phyloP scores from a whole-genome alignment of 2,888 invertebrate genomes.

The Balanococcus diminutus region DNA sequence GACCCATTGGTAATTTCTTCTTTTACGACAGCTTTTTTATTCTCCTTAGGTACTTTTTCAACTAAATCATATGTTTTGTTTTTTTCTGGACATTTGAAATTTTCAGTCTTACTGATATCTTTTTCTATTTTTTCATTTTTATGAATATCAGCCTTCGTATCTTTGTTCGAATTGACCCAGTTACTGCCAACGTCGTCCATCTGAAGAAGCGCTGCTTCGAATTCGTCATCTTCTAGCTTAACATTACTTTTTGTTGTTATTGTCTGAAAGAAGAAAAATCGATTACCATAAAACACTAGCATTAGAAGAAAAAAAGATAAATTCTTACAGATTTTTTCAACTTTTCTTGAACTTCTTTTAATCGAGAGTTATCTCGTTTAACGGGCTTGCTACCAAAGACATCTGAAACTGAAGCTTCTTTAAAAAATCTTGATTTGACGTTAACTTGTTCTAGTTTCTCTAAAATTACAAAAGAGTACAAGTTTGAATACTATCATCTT shows the following conservation, averaged over 20 bases:
- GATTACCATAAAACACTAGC: too few species aligned
- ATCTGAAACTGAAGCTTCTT: slow-evolving; percentile 30
- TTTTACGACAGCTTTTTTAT: not conserved
- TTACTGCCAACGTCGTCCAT: slow-evolving; percentile 66
- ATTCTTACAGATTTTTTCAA: slow-evolving; percentile 55
- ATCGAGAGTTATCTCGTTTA: slow-evolving; percentile 10
- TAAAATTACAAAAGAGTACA: not conserved
- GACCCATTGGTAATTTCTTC: not conserved
- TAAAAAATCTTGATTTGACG: slow-evolving; percentile 47
- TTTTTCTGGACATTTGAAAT: not conserved
- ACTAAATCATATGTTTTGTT: not conserved
- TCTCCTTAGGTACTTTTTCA: not conserved
- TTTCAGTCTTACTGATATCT: not conserved
- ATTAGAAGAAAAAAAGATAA: not conserved
- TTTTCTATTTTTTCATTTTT: not conserved
- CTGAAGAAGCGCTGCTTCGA: slow-evolving; percentile 72
- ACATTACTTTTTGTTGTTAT: slow-evolving; percentile 59
- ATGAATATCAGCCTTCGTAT: not conserved
- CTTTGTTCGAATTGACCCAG: slow-evolving; percentile 56
- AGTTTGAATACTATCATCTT: not conserved
- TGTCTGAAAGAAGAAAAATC: slow-evolving; percentile 55
- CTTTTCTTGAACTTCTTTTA: slow-evolving; percentile 35
- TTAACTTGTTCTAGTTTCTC: slow-evolving; percentile 20
- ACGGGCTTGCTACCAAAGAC: slow-evolving; percentile 43
- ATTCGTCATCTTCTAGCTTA: slow-evolving; percentile 71